phyloP scores from a whole-genome alignment of 2,797 vertebrate genomes.

The Neopelma chrysocephalum region DNA sequence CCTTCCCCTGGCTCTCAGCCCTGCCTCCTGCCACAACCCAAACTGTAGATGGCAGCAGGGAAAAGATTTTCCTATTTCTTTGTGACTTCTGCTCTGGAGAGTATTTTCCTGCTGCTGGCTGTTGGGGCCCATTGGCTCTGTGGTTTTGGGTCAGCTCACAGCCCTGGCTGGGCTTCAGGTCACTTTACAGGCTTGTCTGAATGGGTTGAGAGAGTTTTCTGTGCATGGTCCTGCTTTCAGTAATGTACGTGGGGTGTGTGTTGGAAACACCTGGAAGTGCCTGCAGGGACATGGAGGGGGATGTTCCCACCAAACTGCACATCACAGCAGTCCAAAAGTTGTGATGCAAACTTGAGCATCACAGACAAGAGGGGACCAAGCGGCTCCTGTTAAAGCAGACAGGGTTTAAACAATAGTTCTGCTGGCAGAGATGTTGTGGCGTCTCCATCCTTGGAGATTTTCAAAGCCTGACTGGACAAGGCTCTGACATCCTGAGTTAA shows the following conservation, averaged over 20 bases:
- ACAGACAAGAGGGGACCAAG: neutral
- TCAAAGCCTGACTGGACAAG: neutral
- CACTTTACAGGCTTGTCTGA: neutral
- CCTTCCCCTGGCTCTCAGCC: neutral
- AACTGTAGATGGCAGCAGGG: constrained; percentile 62
- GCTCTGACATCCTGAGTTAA: neutral
- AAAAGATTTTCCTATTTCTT: neutral
- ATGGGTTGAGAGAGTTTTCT: accelerated
- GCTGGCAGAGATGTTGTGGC: neutral
- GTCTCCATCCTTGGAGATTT: neutral
- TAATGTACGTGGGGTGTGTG: accelerated
- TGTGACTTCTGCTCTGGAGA: neutral
- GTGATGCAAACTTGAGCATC: neutral
- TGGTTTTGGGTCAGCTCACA: neutral
- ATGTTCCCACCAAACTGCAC: neutral
- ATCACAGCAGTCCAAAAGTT: neutral
- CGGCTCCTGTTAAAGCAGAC: neutral
- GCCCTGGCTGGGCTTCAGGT: neutral
- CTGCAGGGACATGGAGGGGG: accelerated
- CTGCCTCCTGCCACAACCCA: neutral
- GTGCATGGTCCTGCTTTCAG: neutral
- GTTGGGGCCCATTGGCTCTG: neutral
- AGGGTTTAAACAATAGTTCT: neutral
- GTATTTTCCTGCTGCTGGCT: neutral
- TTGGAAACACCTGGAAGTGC: neutral